Conservation (phyloP, 2,888 invertebrate genomes). For the Xanthostigma xanthostigma region DNA sequence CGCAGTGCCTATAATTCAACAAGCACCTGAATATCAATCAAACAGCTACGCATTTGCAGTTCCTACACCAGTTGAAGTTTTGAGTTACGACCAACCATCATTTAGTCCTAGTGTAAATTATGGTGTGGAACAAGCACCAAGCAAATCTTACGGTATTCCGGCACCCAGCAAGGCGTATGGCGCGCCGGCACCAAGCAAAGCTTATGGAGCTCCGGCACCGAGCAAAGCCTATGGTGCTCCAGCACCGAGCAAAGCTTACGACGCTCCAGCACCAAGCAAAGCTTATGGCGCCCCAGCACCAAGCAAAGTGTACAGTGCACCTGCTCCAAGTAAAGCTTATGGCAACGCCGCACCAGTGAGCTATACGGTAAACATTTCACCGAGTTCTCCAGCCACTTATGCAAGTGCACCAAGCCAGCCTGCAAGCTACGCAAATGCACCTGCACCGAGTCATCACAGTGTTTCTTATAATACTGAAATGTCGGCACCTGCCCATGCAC, state of each 20-base stretch:
- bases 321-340: constrained; percentile 6
- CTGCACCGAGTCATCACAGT: too few relatives aligned
- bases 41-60: background rate
- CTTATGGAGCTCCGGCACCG: constrained; percentile 1
- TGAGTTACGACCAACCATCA: background rate
- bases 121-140: background rate
- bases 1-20: background rate
- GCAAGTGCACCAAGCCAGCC: too few relatives aligned
- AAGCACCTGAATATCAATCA: background rate
- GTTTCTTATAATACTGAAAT: too few relatives aligned
- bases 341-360: background rate
- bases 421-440: too few relatives aligned
- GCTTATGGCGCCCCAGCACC: constrained; percentile 7
- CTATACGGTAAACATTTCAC: constrained; percentile 1
- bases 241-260: background rate
- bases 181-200: constrained; percentile 7
- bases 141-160: constrained; percentile 1
- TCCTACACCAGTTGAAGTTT: background rate
- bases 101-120: background rate
- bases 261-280: constrained; percentile 7
- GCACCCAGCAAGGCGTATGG: background rate
- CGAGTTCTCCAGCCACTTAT: too few relatives aligned
- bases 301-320: constrained; percentile 5
- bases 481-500: too few relatives aligned
- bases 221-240: background rate